These are phyloP conservation scores for Hormiphora californensis DNA, from an alignment of 37 sponge, comb jelly and placozoan species.

Conservation along the genomic window DNA sequence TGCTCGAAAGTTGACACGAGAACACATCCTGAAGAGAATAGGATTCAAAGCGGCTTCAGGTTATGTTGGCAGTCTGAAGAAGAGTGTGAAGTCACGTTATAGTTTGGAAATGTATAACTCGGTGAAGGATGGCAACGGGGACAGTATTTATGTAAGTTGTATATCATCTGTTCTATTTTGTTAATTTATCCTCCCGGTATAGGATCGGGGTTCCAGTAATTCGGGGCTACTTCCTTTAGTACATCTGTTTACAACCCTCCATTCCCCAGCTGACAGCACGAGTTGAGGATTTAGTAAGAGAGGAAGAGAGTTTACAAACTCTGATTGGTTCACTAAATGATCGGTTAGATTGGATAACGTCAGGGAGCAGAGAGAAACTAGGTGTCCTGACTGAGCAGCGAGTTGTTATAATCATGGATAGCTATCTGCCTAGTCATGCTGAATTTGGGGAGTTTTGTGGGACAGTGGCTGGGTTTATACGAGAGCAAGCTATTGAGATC, in stretches of 20 bases:
- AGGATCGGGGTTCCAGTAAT: too few species aligned
- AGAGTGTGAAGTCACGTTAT: slow-evolving; percentile 23
- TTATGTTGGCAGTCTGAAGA: slow-evolving; percentile 8
- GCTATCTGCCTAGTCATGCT: slow-evolving; percentile 3
- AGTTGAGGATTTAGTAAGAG: not conserved
- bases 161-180: too few species aligned
- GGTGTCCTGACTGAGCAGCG: not conserved
- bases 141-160: not conserved
- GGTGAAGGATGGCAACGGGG: not conserved
- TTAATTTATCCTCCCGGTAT: too few species aligned
- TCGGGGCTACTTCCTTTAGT: too few species aligned
- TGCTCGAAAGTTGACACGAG: not conserved
- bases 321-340: not conserved
- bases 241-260: too few species aligned
- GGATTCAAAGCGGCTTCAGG: slow-evolving; percentile 32
- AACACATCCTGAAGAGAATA: slow-evolving; percentile 10
- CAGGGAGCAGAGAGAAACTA: not conserved
- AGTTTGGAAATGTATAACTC: slow-evolving; percentile 6
- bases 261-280: slow-evolving; percentile 2
- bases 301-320: not conserved
- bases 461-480: not conserved
- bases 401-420: not conserved
- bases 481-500: slow-evolving; percentile 29
- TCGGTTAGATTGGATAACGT: not conserved
- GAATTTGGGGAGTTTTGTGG: not conserved